A percentile compares a stretch with the other conserved stretches of the same genome.
Evolutionary conservation across 2,113 vertebrate genomes (phyloP).

Genomic region (Scalopus aquaticus): DNA sequence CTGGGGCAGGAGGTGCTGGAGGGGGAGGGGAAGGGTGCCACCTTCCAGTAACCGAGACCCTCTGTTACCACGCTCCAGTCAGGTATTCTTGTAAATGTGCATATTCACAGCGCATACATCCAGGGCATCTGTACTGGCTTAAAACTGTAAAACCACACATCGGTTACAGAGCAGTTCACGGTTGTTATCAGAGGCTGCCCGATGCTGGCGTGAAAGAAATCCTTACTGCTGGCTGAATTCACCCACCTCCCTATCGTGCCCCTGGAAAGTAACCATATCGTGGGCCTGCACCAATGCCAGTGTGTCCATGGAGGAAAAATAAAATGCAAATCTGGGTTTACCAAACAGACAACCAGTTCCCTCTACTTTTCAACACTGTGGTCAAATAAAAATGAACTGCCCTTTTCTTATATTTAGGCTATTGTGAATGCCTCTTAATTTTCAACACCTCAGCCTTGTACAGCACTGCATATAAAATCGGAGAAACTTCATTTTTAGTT

Average conservation of each 20-base stretch:
- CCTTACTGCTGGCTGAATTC: neutral
- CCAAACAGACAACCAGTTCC: neutral
- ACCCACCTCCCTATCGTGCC: neutral
- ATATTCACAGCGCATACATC: rapidly evolving
- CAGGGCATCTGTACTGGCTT: neutral
- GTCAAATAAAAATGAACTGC: neutral
- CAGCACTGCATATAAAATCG: neutral
- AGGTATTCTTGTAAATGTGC: neutral
- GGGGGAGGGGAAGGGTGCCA: neutral
- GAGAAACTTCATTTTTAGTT: neutral
- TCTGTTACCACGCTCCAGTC: neutral
- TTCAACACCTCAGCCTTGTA: neutral
- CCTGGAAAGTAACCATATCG: neutral
- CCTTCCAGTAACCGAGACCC: neutral
- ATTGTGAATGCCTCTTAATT: neutral
- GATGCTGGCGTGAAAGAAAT: neutral
- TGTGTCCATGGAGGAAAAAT: neutral
- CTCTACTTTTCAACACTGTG: neutral
- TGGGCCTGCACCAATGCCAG: neutral
- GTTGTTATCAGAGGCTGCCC: neutral
- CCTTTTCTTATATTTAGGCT: neutral
- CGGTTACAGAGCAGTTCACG: neutral
- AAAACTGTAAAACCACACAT: neutral
- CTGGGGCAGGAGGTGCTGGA: neutral
- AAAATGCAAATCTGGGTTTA: neutral